These are phyloP conservation scores for Rhopalosiphum nymphaeae DNA, from an alignment of 2,888 invertebrate genomes.

Conservation along the genomic window DNA sequence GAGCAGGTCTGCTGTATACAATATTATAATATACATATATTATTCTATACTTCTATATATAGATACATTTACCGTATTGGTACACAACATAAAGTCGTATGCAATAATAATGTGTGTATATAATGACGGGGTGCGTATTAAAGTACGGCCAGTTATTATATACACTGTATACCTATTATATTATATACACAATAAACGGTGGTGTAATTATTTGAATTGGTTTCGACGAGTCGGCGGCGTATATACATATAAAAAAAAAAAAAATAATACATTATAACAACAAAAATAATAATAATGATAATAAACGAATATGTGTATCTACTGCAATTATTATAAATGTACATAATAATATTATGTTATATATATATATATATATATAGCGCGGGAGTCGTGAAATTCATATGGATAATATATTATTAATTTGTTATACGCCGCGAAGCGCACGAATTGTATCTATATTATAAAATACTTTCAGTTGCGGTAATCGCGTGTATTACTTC, in stretches of 20 bases:
- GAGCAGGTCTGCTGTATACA: neutral
- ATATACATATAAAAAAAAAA: too few species aligned
- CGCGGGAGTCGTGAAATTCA: neutral
- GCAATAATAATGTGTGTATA: conserved; percentile 1
- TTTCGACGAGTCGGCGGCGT: neutral
- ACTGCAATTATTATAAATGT: conserved; percentile 24
- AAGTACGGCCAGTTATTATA: neutral
- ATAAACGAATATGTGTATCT: neutral
- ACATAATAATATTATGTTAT: neutral
- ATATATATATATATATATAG: neutral
- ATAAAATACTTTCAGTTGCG: neutral
- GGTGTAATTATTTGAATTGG: conserved; percentile 23
- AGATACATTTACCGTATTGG: neutral
- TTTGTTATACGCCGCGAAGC: neutral
- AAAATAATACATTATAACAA: conserved; percentile 2
- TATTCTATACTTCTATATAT: neutral
- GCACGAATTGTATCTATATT: neutral
- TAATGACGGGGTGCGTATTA: conserved; percentile 9
- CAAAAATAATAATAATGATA: neutral
- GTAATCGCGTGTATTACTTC: neutral
- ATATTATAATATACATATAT: neutral
- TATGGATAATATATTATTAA: neutral
- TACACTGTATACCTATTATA: neutral
- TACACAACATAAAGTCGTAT: neutral
- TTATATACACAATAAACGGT: neutral